phyloP scores from a whole-genome alignment of 2,113 vertebrate species.

The Catharus minimus region DNA sequence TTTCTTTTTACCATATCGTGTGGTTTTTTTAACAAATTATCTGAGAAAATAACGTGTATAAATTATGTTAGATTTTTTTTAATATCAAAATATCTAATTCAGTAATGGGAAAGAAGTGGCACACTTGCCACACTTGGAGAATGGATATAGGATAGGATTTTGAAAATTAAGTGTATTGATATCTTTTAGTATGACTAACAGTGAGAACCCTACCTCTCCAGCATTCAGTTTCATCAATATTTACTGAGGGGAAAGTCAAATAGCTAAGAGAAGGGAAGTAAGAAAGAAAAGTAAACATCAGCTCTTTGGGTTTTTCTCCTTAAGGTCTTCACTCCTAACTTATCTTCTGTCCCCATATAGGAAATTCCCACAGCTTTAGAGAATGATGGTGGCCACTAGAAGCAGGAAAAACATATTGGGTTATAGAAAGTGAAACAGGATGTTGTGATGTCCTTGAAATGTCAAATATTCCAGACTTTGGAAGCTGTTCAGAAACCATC shows the following conservation, averaged over 20 bases:
- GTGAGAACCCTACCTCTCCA: neutral
- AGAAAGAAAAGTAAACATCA: neutral
- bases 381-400: neutral
- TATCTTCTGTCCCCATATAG: neutral
- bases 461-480: neutral
- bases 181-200: neutral
- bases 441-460: neutral
- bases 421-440: neutral
- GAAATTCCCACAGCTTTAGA: neutral
- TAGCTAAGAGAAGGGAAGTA: neutral
- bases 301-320: neutral
- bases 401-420: neutral
- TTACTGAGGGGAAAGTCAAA: neutral
- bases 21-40: neutral
- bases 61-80: neutral
- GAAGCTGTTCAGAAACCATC: neutral
- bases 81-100: neutral
- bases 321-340: rapidly evolving
- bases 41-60: neutral
- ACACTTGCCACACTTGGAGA: neutral
- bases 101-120: neutral
- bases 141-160: neutral
- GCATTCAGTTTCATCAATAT: neutral
- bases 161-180: neutral
- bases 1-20: neutral